A percentile compares a stretch with the other conserved stretches of the same genome.
phyloP scores from a whole-genome alignment of 2,113 vertebrate genomes.

The Budorcas taxicolor region DNA sequence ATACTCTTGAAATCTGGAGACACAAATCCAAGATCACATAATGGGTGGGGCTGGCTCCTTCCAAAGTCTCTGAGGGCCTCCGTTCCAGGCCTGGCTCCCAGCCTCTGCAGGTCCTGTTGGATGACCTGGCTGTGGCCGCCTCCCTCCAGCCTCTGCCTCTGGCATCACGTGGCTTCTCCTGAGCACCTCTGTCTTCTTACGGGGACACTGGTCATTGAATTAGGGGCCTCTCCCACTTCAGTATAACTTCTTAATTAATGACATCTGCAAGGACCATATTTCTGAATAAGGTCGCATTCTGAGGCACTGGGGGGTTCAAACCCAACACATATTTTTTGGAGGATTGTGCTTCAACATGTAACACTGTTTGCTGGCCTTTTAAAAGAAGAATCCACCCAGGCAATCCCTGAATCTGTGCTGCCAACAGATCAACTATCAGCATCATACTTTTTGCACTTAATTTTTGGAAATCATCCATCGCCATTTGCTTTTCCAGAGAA shows the following conservation, averaged over 20 bases:
- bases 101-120: neutral
- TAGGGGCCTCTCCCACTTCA: neutral
- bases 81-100: neutral
- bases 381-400: too few species aligned
- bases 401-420: neutral
- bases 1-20: neutral
- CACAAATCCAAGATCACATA: neutral
- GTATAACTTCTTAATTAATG: neutral
- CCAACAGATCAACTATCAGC: neutral
- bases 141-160: neutral
- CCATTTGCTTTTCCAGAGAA: neutral
- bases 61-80: neutral
- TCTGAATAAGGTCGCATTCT: neutral
- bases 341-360: neutral
- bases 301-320: neutral
- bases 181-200: neutral
- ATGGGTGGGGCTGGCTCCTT: neutral
- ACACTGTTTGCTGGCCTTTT: too few species aligned
- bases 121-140: neutral
- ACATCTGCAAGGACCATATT: neutral
- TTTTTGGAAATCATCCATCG: neutral
- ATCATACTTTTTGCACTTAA: neutral
- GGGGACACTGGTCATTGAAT: neutral
- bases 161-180: neutral
- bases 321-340: rapidly evolving